Conservation (phyloP, 1,140 invertebrate species). For the Cyclina sinensis region DNA sequence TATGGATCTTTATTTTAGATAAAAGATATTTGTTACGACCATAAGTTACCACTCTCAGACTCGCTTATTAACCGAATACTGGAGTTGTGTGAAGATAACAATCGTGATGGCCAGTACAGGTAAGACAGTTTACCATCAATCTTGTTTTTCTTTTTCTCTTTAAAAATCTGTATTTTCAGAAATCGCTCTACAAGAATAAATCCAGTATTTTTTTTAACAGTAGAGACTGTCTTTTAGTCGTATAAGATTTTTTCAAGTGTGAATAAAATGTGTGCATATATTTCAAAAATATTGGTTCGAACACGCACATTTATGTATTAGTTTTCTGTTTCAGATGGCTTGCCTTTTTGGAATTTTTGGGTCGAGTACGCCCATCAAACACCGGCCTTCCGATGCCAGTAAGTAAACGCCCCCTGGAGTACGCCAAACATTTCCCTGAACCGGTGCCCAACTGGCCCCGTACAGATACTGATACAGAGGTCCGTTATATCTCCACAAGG, state of each 20-base stretch:
- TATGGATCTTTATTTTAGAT: conserved; percentile 57
- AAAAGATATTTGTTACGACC: conserved; percentile 67
- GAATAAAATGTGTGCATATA: too few relatives aligned
- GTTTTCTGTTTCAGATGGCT: conserved; percentile 71
- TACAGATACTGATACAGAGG: conserved; percentile 55
- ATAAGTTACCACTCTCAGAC: conserved; percentile 59
- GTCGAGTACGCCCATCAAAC: conserved; percentile 70
- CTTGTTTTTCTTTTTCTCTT: too few relatives aligned
- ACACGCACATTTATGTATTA: too few relatives aligned
- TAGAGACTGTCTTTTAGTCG: too few relatives aligned
- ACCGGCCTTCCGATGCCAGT: conserved; percentile 74
- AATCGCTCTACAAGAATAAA: too few relatives aligned
- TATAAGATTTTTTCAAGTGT: too few relatives aligned
- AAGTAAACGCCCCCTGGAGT: conserved; percentile 76
- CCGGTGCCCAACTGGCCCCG: conserved; percentile 74
- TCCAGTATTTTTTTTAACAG: too few relatives aligned
- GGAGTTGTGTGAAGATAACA: conserved; percentile 36
- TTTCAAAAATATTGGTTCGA: too few relatives aligned
- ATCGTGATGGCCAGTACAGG: conserved; percentile 67
- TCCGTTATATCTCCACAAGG: conserved; percentile 47
- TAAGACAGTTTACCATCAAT: too few relatives aligned
- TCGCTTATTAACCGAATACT: conserved; percentile 68
- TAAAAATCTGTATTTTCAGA: too few relatives aligned
- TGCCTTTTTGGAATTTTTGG: conserved; percentile 73
- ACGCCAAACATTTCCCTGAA: conserved; percentile 72